phyloP scores from a whole-genome alignment of 2,113 vertebrate species.

The Anguilla japonica region DNA sequence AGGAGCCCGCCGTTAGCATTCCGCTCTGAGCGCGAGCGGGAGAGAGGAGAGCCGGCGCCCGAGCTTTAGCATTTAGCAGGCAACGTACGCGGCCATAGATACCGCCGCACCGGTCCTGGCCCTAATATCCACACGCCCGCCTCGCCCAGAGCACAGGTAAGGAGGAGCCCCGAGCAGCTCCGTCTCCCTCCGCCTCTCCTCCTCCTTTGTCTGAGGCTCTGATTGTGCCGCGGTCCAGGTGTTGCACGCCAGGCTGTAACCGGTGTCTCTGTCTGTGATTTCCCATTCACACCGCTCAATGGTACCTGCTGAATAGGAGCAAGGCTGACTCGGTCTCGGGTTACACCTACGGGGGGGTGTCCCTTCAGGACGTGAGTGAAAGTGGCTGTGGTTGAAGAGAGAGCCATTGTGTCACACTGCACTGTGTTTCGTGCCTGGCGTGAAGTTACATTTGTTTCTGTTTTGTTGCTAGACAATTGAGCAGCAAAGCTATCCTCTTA shows the following conservation, averaged over 20 bases:
- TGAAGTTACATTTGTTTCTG: background rate
- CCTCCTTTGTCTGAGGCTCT: background rate
- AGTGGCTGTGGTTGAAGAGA: background rate
- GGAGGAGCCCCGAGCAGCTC: conserved; percentile 18
- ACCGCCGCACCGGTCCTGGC: background rate
- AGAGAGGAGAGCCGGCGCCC: background rate
- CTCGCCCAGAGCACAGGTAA: conserved; percentile 13
- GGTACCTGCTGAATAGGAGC: background rate
- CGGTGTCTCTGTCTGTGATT: background rate
- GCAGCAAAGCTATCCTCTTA: background rate
- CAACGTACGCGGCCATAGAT: background rate
- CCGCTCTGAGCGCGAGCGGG: background rate
- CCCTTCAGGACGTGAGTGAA: background rate
- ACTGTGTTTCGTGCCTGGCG: background rate
- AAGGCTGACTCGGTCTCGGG: background rate
- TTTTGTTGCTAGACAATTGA: background rate
- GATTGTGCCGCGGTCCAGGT: background rate
- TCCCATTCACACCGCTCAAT: background rate
- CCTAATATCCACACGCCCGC: background rate
- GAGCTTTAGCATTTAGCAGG: background rate
- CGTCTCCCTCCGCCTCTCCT: background rate
- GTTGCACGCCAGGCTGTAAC: background rate
- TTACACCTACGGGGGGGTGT: background rate
- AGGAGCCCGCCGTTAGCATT: conserved; percentile 4
- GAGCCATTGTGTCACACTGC: background rate